Evolutionary conservation across 1,140 invertebrate species (phyloP), one percentile per base, ranked within the genome.

Genomic region (Asbolus verrucosus): DNA sequence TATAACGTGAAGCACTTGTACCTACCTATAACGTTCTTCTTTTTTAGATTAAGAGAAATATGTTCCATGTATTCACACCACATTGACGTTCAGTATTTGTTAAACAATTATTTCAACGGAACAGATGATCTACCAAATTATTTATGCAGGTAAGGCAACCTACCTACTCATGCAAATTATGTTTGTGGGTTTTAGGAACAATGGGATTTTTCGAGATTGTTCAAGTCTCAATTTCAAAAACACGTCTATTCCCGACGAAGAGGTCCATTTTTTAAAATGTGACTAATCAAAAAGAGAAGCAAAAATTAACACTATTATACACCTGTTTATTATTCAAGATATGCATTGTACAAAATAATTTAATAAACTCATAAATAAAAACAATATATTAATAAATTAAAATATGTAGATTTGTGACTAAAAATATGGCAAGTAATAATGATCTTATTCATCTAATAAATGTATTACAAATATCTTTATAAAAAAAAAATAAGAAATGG

Each of bases 161-260:
- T 8, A 46, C 5, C 16, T 27, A 1, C 11, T 70, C 38, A 27
- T 21, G 39, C 27, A 31, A 27, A 59, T 65, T 69, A 46, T 36
- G 2, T 39, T 43, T 31, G 21, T 46, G 9, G n/a, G 27, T 72
- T 70, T 43, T 36, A 73, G 73, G 6, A 69, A 67, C 36, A 46
- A 63, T 18, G 74, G 74, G 21, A 43, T 75, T 33, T 75, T 75
- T 50, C 61, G 74, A 6, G 74, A 73, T 50, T 75, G 74, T 54
- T 13, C 36, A 3, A 73, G 71, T 31, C 62, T 75, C n/a, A 67
- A 70, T 24, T 27, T 54, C 5, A 9, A 54, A 54, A 54, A 54
- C 11, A 54, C 21, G 6, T 27, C 46, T 1, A 54, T 54, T 27
- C 46, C 19, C 5, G 21, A 30, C 46, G 27, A 14, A 46, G 1